These are phyloP conservation scores for Apotomis turbidana DNA, from an alignment of 2,888 invertebrate genomes.

Conservation along the genomic window DNA sequence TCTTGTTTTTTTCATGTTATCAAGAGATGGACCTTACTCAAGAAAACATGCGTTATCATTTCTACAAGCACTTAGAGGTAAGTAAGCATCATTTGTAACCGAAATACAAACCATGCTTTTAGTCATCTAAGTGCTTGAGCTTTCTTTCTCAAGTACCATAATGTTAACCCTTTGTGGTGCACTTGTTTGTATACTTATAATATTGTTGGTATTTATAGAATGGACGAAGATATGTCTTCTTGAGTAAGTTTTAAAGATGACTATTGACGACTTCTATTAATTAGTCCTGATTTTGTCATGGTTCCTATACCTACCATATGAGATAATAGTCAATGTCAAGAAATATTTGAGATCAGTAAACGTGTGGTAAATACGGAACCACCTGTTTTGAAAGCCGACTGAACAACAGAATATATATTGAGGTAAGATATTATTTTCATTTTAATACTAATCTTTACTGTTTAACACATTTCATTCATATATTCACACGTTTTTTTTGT, in stretches of 20 bases:
- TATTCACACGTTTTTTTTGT: conserved; percentile 1
- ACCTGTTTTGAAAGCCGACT: too few relatives aligned
- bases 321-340: too few relatives aligned
- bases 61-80: conserved; percentile 28
- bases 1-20: neutral
- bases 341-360: too few relatives aligned
- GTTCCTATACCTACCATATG: too few relatives aligned
- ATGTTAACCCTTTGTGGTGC: conserved; percentile 32
- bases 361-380: too few relatives aligned
- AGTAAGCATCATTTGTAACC: conserved; percentile 21
- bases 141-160: conserved; percentile 41
- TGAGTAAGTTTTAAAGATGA: too few relatives aligned
- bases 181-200: conserved; percentile 6
- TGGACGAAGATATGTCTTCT: neutral
- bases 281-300: too few relatives aligned
- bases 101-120: conserved; percentile 33
- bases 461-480: neutral
- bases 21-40: conserved; percentile 17
- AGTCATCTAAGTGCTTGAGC: conserved; percentile 35
- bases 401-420: too few relatives aligned
- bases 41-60: conserved; percentile 22
- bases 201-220: conserved; percentile 16
- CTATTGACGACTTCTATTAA: too few relatives aligned
- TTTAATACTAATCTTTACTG: too few relatives aligned
- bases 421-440: too few relatives aligned